Conservation (phyloP, 2,797 vertebrate species). For the Centroberyx gerrardi region DNA sequence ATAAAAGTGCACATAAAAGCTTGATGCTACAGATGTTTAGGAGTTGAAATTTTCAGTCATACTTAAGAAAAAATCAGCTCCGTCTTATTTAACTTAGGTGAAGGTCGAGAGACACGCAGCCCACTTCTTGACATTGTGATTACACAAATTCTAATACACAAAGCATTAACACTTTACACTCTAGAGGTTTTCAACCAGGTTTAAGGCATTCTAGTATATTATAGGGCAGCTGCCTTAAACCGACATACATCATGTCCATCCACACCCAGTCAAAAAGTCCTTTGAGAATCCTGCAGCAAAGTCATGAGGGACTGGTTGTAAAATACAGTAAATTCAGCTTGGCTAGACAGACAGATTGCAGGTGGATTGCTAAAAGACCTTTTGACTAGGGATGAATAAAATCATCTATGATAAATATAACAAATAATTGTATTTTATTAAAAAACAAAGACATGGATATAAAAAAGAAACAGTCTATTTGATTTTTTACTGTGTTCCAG, state of each 20-base stretch:
- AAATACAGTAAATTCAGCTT: background rate
- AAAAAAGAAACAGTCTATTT: constrained; percentile 18
- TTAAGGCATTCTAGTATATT: constrained; percentile 71
- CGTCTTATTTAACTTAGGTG: background rate
- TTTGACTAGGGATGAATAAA: constrained; percentile 8
- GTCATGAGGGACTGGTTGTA: background rate
- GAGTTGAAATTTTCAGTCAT: constrained; percentile 15
- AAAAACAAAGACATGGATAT: background rate
- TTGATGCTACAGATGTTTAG: constrained; percentile 5
- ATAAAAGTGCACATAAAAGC: constrained; percentile 71
- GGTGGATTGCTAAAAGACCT: constrained; percentile 1
- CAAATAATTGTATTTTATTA: background rate
- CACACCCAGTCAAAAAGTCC: constrained; percentile 23
- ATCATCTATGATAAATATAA: background rate
- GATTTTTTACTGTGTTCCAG: background rate
- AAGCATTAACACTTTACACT: constrained; percentile 27
- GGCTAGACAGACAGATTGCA: background rate
- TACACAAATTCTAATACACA: constrained; percentile 30
- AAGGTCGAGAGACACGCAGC: constrained; percentile 1
- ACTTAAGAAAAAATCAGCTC: background rate
- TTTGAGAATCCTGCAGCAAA: background rate
- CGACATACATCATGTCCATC: constrained; percentile 7
- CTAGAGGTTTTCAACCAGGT: constrained; percentile 35
- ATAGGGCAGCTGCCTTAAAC: constrained; percentile 52
- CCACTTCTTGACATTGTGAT: constrained; percentile 4